A percentile compares a stretch with the other conserved stretches of the same genome.
Evolutionary conservation across 1,140 invertebrate genomes (phyloP).

Genomic region (Mesaphorura yosii): DNA sequence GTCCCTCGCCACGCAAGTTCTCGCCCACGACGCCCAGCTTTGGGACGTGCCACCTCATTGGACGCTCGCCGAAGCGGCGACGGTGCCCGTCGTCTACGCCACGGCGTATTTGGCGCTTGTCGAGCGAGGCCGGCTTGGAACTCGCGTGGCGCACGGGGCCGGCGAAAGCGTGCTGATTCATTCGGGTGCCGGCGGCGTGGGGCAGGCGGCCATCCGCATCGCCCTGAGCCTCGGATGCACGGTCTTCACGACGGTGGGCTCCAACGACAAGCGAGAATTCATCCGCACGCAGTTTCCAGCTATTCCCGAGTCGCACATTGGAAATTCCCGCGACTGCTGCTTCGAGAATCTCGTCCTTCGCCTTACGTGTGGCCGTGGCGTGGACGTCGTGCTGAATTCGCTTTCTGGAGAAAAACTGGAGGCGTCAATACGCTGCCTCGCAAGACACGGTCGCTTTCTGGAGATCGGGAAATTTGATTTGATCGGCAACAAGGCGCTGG

Average conservation of each 20-base stretch:
- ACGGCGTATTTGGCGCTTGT: constrained; percentile 56
- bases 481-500: constrained; percentile 48
- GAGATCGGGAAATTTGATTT: constrained; percentile 70
- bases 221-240: constrained; percentile 39
- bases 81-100: constrained; percentile 71
- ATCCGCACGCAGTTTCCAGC: constrained; percentile 33
- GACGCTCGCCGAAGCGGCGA: constrained; percentile 75
- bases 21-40: constrained; percentile 47
- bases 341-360: constrained; percentile 48
- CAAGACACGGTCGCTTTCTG: constrained; percentile 52
- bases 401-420: constrained; percentile 54
- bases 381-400: constrained; percentile 56
- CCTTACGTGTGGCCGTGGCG: constrained; percentile 49
- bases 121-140: constrained; percentile 47
- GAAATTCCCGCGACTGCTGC: constrained; percentile 48
- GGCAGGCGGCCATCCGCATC: constrained; percentile 55
- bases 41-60: constrained; percentile 73
- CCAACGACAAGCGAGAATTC: constrained; percentile 36
- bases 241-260: constrained; percentile 42
- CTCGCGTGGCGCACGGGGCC: constrained; percentile 60
- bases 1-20: constrained; percentile 49
- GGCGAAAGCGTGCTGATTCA: constrained; percentile 60
- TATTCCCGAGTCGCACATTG: constrained; percentile 45
- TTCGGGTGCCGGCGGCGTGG: constrained; percentile 55
- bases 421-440: constrained; percentile 39